Evolutionary conservation across 2,888 invertebrate genomes (phyloP).

Genomic region (Sinohyriopsis cumingii): DNA sequence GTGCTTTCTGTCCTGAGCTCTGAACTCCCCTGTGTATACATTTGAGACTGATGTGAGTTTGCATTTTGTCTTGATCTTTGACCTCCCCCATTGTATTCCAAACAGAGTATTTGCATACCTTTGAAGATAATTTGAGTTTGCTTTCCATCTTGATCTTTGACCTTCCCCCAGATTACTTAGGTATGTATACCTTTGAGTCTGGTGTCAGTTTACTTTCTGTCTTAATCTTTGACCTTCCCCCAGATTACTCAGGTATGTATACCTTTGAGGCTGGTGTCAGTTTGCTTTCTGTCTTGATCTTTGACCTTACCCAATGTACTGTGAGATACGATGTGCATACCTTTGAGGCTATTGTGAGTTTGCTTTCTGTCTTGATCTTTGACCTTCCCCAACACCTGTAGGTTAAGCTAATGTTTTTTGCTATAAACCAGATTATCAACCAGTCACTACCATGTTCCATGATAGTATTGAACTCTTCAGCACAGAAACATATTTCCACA

Average conservation of each 20-base stretch:
- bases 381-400: neutral
- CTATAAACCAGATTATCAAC: too few species aligned
- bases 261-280: neutral
- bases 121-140: neutral
- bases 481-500: too few species aligned
- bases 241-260: too few species aligned
- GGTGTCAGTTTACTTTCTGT: conserved; percentile 78
- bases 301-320: neutral
- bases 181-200: conserved; percentile 83
- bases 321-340: neutral
- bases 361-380: too few species aligned
- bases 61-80: too few species aligned
- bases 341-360: neutral
- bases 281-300: too few species aligned
- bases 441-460: too few species aligned
- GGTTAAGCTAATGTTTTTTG: too few species aligned
- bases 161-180: neutral
- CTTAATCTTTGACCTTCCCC: neutral
- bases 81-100: neutral
- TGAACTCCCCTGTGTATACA: neutral
- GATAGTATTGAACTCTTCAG: too few species aligned
- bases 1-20: too few species aligned
- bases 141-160: neutral
- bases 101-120: neutral
- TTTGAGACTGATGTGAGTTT: neutral